phyloP scores from a whole-genome alignment of 92 coral and sea anemone genomes.

The Paragorgia papillata region DNA sequence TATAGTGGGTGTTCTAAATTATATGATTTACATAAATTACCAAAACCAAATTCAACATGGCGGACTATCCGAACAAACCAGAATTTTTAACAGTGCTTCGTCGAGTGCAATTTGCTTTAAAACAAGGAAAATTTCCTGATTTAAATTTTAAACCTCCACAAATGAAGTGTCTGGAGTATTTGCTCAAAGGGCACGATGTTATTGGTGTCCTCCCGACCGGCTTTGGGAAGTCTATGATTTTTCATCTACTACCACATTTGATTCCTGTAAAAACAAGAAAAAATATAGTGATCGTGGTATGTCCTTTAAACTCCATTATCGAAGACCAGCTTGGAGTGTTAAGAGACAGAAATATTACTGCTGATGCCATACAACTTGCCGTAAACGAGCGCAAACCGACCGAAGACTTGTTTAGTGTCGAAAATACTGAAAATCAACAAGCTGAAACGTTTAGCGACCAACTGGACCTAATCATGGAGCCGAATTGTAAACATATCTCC shows the following conservation, averaged over 20 bases:
- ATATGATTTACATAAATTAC: not conserved
- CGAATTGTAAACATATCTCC: slow-evolving; percentile 35
- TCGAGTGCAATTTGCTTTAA: slow-evolving; percentile 46
- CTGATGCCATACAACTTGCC: slow-evolving; percentile 63
- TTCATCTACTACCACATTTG: slow-evolving; percentile 63
- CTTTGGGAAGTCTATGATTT: slow-evolving; percentile 66
- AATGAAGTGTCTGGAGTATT: slow-evolving; percentile 61
- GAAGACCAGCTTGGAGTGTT: slow-evolving; percentile 67
- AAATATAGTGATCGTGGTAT: slow-evolving; percentile 64
- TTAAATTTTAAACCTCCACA: slow-evolving; percentile 59
- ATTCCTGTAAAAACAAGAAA: slow-evolving; percentile 53
- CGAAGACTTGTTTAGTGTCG: slow-evolving; percentile 50
- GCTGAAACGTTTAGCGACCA: slow-evolving; percentile 14
- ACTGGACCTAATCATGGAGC: slow-evolving; percentile 3
- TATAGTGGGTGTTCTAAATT: slow-evolving; percentile 33
- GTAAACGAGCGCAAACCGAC: slow-evolving; percentile 36
- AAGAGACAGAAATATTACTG: slow-evolving; percentile 49
- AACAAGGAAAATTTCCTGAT: slow-evolving; percentile 51
- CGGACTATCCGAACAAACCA: slow-evolving; percentile 42
- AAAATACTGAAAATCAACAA: slow-evolving; percentile 6
- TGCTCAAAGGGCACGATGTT: slow-evolving; percentile 59
- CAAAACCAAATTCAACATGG: slow-evolving; percentile 42
- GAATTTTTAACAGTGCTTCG: slow-evolving; percentile 59
- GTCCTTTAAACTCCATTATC: slow-evolving; percentile 62
- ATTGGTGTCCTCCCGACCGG: slow-evolving; percentile 67